Percentiles rank a stretch among this genome's conserved stretches.
Evolutionary conservation across 2,797 vertebrate genomes (phyloP).

Genomic region (Adelosebastes latens): DNA sequence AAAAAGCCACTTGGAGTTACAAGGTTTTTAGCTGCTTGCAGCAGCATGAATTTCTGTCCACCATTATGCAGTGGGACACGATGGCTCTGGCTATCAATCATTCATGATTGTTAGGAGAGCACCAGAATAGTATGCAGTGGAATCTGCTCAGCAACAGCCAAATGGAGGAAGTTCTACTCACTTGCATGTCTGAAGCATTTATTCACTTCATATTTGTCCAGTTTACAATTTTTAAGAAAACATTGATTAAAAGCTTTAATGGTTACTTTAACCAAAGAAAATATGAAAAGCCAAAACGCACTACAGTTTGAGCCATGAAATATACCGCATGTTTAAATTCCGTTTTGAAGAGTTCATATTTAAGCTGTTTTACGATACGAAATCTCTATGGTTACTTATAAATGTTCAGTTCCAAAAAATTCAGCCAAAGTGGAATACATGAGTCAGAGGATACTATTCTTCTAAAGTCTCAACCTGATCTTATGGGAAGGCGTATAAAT

Average conservation of each 20-base stretch:
- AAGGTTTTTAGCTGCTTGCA: neutral
- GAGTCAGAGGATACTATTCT: no score
- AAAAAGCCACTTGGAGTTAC: neutral
- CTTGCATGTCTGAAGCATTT: neutral
- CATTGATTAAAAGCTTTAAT: neutral
- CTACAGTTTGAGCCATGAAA: neutral
- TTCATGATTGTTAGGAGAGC: slow-evolving; percentile 28
- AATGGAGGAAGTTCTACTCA: neutral
- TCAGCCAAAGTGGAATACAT: no score
- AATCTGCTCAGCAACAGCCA: slow-evolving; percentile 41
- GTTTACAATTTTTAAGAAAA: neutral
- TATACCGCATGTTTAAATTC: no score
- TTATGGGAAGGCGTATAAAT: no score
- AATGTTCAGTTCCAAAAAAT: no score
- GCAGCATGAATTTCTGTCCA: neutral
- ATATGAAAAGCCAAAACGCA: neutral
- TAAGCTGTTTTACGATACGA: no score
- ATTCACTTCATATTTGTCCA: neutral
- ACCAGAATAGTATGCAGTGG: slow-evolving; percentile 27
- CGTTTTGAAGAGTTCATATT: no score
- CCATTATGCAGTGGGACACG: slow-evolving; percentile 16
- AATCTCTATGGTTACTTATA: no score
- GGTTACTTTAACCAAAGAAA: neutral
- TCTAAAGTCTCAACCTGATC: no score
- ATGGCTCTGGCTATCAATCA: slow-evolving; percentile 32